Evolutionary conservation across 2,888 invertebrate species (phyloP), one percentile per base, ranked within the genome.

Genomic region (Oligia strigilis): DNA sequence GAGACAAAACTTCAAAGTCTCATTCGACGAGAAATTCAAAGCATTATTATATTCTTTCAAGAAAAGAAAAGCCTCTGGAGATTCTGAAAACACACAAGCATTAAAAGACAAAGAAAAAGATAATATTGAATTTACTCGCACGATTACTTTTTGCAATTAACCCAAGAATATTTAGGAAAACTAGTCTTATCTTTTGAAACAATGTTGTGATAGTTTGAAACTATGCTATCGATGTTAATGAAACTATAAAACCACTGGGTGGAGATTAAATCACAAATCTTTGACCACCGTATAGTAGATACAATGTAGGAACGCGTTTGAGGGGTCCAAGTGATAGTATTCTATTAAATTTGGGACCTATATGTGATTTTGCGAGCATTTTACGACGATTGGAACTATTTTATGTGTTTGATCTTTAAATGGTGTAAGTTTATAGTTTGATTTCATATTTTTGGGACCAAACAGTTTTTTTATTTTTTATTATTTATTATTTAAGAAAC

Each of bases 371-470:
- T 84, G 86, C 78, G 79, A 65, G 4, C 46, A 40, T 81, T 84
- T 89, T 84, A 89, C 83, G 87, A 83, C 72, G 83, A 87, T 81
- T 84, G 75, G 76, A 62, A 76, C 70, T 58, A 60, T 80, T 86
- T 84, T 80, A 84, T 71, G 71, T 13, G 46, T 82, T 75, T 64
- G 80, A 78, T 55, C 73, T 77, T 78, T 40, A 75, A 75, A 80
- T 76, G 6, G 40, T 58, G 58, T 70, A 64, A 43, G 40, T 75
- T 77, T 65, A 72, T 78, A 67, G 77, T 67, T 75, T 43, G 19
- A 55, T 75, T 74, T 65, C 5, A 58, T 64, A 82, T n/a, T 76
- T 81, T 76, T 65, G 40, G 75, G 36, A 46, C 36, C 46, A 62
- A 14, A 55, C 29, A 1, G n/a, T n/a, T n/a, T n/a, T n/a, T n/a